phyloP scores from a whole-genome alignment of 2,113 vertebrate genomes.

The Silurus glanis region DNA sequence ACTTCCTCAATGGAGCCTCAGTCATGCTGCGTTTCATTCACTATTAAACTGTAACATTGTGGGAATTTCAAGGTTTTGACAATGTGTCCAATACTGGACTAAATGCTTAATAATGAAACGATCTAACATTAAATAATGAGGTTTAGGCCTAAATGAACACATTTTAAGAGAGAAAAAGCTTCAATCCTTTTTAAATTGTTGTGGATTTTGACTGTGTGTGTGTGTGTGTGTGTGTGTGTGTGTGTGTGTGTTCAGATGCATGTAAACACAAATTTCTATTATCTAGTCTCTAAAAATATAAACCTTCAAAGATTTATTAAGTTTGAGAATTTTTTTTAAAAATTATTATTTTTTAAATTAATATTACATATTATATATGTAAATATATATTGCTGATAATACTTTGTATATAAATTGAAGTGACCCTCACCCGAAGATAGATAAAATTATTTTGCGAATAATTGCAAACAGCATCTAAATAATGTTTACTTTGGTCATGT shows the following conservation, averaged over 20 bases:
- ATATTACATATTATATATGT: not conserved
- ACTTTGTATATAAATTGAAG: not conserved
- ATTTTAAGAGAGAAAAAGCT: not conserved
- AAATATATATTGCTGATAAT: not conserved
- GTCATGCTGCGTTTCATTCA: slow-evolving; percentile 35
- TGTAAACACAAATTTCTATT: slow-evolving; percentile 2
- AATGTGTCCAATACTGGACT: not conserved
- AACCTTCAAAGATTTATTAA: not conserved
- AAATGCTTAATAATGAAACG: not conserved
- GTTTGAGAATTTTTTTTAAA: not conserved
- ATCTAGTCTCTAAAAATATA: not conserved
- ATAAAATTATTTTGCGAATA: not conserved
- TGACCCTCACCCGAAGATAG: not conserved
- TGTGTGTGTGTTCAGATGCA: not conserved
- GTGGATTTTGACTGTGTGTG: not conserved
- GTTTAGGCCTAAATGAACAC: slow-evolving; percentile 4
- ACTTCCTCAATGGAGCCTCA: slow-evolving; percentile 67
- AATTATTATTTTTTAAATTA: not conserved
- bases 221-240: not conserved
- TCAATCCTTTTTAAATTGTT: not conserved
- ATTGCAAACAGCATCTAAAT: not conserved
- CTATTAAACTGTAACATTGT: too few relatives aligned
- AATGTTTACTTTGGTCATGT: not conserved
- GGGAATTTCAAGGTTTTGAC: too few relatives aligned
- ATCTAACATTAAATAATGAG: not conserved